Evolutionary conservation across 2,797 vertebrate genomes (phyloP).

Genomic region (Danio tinwini): DNA sequence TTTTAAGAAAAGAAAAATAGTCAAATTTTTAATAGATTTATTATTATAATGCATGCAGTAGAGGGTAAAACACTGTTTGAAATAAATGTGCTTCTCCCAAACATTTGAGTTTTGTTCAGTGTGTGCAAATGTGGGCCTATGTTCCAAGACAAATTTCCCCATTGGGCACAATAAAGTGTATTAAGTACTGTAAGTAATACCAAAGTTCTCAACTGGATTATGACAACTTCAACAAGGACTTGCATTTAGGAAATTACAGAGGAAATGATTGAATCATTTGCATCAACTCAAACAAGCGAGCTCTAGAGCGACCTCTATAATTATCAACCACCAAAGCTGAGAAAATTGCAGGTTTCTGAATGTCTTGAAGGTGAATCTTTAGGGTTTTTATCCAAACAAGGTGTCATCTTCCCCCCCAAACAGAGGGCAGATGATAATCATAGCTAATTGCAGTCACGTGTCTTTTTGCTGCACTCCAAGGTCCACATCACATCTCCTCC

Average conservation of each 20-base stretch:
- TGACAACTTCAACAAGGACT: not conserved
- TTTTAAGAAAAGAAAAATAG: no score
- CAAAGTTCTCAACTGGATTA: not conserved
- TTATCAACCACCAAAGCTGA: conserved; percentile 4
- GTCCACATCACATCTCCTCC: conserved; percentile 40
- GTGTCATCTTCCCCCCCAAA: conserved; percentile 46
- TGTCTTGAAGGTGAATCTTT: conserved; percentile 47
- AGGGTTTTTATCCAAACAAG: conserved; percentile 17
- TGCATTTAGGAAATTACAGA: not conserved
- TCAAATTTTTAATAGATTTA: no score
- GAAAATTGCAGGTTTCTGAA: conserved; percentile 14
- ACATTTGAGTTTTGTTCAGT: no score
- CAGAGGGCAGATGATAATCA: conserved; percentile 57
- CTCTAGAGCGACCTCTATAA: not conserved
- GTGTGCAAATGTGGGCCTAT: no score
- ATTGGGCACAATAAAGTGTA: no score
- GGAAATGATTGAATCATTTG: not conserved
- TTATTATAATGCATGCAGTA: no score
- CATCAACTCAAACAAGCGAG: conserved; percentile 17
- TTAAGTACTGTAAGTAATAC: no score
- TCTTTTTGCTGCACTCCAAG: conserved; percentile 44
- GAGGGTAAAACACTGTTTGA: no score
- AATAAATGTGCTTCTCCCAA: no score
- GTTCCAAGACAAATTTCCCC: no score
- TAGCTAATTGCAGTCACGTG: conserved; percentile 54